Conservation (phyloP, 2,797 vertebrate species). For the Myiotriccus ornatus region DNA sequence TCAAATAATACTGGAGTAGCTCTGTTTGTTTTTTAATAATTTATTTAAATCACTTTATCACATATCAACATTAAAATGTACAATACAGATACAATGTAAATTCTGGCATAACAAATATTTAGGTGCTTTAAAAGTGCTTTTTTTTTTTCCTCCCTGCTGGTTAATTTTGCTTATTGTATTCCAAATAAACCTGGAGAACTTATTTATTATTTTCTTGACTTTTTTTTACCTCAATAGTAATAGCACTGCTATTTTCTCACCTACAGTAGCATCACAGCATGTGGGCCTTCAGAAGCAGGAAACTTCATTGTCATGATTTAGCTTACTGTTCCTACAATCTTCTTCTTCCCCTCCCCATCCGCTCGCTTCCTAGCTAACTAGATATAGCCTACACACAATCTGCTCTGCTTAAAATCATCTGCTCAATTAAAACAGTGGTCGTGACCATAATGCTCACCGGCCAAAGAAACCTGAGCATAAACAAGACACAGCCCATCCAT, state of each 20-base stretch:
- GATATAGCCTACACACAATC: conserved; percentile 14
- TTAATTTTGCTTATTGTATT: background rate
- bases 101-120: conserved; percentile 26
- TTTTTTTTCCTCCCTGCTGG: background rate
- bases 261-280: conserved; percentile 14
- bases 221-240: background rate
- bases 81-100: conserved; percentile 4
- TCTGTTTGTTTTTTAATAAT: conserved; percentile 59
- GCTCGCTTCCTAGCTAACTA: background rate
- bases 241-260: conserved; percentile 9
- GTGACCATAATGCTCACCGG: background rate
- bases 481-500: background rate
- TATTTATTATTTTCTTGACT: background rate
- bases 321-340: background rate
- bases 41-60: conserved; percentile 64
- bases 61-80: conserved; percentile 39
- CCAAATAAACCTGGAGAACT: background rate
- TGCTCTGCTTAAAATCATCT: conserved; percentile 30
- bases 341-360: background rate
- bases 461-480: background rate
- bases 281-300: conserved; percentile 18
- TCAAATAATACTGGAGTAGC: conserved; percentile 31
- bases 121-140: background rate
- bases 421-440: background rate
- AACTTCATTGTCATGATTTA: background rate